Evolutionary conservation across 1,140 invertebrate species (phyloP).

Genomic region (Bombus waltoni): DNA sequence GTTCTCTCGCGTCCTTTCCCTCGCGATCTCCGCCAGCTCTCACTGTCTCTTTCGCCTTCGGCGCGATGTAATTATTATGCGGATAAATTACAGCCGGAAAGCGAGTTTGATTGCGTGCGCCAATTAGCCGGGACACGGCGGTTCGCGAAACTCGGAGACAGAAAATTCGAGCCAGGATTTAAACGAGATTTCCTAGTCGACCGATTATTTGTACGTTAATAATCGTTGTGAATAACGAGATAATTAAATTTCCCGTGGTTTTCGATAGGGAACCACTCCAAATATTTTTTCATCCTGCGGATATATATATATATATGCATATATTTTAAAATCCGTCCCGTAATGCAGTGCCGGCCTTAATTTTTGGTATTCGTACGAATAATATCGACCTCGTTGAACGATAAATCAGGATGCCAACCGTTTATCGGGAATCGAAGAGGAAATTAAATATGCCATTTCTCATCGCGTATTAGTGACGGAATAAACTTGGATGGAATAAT

Average conservation of each 20-base stretch:
- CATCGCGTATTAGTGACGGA: not conserved
- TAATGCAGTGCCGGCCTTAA: not conserved
- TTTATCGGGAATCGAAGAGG: slow-evolving; percentile 14
- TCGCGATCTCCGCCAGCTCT: not conserved
- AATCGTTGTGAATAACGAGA: not conserved
- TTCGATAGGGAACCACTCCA: not conserved
- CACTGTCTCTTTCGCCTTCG: slow-evolving; percentile 33
- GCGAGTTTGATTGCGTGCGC: slow-evolving; percentile 40
- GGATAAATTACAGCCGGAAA: slow-evolving; percentile 46
- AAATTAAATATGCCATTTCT: slow-evolving; percentile 12
- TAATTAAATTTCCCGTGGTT: slow-evolving; percentile 21
- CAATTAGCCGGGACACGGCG: slow-evolving; percentile 47
- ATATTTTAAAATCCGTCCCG: not conserved
- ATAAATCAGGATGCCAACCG: not conserved
- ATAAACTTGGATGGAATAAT: not conserved
- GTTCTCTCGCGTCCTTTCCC: not conserved
- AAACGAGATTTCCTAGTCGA: not conserved
- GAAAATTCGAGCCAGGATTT: slow-evolving; percentile 20
- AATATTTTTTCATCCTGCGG: not conserved
- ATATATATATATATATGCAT: not conserved
- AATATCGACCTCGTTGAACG: not conserved
- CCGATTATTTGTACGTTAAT: not conserved
- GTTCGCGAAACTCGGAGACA: slow-evolving; percentile 6
- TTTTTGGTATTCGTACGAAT: not conserved
- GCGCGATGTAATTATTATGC: slow-evolving; percentile 42